A percentile compares a stretch with the other conserved stretches of the same genome.
Evolutionary conservation across 2,797 vertebrate species (phyloP).

Genomic region (Acridotheres tristis): DNA sequence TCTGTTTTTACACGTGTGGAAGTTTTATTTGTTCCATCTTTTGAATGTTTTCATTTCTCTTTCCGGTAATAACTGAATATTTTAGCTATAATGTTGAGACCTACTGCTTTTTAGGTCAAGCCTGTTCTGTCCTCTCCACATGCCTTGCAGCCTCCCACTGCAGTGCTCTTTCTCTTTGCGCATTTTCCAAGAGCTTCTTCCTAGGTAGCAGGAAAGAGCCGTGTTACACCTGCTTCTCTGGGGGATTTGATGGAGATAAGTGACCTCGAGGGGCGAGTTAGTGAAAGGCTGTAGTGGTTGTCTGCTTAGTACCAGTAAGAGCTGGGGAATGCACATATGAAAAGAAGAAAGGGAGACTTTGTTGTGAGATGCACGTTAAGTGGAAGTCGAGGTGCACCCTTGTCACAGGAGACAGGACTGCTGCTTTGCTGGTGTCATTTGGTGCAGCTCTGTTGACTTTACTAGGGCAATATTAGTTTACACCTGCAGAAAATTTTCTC

Average conservation of each 20-base stretch:
- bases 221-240: background rate
- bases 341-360: background rate
- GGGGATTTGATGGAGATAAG: background rate
- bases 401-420: background rate
- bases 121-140: background rate
- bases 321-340: background rate
- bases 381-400: background rate
- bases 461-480: conserved; percentile 8
- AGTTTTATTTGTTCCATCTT: background rate
- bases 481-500: conserved; percentile 19
- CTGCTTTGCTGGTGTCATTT: background rate
- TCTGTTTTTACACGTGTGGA: background rate
- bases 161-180: background rate
- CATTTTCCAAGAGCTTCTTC: background rate
- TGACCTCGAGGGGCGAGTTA: background rate
- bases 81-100: background rate
- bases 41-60: background rate
- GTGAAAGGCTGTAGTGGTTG: background rate
- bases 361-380: background rate
- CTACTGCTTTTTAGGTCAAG: conserved; percentile 1
- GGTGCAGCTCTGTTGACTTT: background rate
- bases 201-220: background rate
- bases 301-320: background rate
- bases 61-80: background rate
- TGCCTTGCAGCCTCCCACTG: background rate